A percentile compares a stretch with the other conserved stretches of the same genome.
Conservation (phyloP, 2,888 invertebrate genomes). For the Axea sp. region DNA sequence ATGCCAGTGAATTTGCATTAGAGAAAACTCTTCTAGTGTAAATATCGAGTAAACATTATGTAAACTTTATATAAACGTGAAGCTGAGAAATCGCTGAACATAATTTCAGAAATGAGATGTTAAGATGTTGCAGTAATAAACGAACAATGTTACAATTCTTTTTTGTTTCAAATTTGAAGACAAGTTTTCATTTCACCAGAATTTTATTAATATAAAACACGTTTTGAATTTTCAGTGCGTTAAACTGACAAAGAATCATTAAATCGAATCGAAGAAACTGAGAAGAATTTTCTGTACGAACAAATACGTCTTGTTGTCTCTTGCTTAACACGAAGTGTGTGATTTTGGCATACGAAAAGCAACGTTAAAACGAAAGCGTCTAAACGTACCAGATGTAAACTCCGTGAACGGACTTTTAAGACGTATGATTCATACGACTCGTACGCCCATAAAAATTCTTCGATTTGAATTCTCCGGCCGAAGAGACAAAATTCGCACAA, state of each 20-base stretch:
- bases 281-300: too few species aligned
- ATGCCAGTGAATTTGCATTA: background rate
- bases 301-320: too few species aligned
- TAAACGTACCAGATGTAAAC: constrained; percentile 32
- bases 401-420: constrained; percentile 17
- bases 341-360: constrained; percentile 22
- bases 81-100: background rate
- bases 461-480: constrained; percentile 15
- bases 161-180: too few species aligned
- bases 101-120: too few species aligned
- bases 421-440: constrained; percentile 26
- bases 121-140: too few species aligned
- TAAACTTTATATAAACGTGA: constrained; percentile 16
- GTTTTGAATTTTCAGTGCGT: too few species aligned
- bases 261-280: too few species aligned
- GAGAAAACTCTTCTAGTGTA: constrained; percentile 16
- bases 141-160: too few species aligned
- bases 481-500: background rate
- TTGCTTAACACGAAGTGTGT: too few species aligned
- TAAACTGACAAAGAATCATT: too few species aligned
- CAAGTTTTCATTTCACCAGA: too few species aligned
- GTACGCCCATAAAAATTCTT: constrained; percentile 25
- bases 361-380: background rate
- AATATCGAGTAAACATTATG: constrained; percentile 19
- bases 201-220: too few species aligned